Conservation (phyloP, 2,797 vertebrate species). For the Fundulus diaphanus region DNA sequence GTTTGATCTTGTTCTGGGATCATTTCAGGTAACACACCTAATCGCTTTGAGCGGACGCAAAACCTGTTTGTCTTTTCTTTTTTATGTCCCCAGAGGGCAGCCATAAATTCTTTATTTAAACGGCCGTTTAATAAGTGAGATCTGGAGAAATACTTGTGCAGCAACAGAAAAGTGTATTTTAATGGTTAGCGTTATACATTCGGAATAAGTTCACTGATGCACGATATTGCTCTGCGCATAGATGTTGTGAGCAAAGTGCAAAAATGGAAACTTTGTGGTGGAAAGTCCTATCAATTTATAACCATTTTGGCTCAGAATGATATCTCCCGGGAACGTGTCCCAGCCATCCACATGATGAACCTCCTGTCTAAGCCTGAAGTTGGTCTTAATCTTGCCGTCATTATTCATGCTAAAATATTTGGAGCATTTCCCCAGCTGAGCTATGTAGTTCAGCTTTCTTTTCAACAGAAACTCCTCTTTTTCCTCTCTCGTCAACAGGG, state of each 20-base stretch:
- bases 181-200: constrained; percentile 21
- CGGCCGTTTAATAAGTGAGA: background rate
- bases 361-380: constrained; percentile 49
- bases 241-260: constrained; percentile 40
- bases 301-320: constrained; percentile 43
- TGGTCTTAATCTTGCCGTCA: constrained; percentile 49
- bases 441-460: constrained; percentile 22
- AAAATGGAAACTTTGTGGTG: constrained; percentile 47
- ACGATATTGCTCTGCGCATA: constrained; percentile 32
- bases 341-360: constrained; percentile 58
- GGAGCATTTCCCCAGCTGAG: constrained; percentile 56
- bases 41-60: background rate
- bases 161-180: background rate
- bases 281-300: constrained; percentile 66
- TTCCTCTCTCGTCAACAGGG: constrained; percentile 80
- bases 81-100: background rate
- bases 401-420: constrained; percentile 65
- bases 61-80: background rate
- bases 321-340: constrained; percentile 57
- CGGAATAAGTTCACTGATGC: constrained; percentile 39
- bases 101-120: background rate
- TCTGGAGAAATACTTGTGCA: background rate
- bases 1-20: constrained; percentile 93
- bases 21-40: constrained; percentile 89
- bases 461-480: constrained; percentile 17